phyloP scores from a whole-genome alignment of 2,797 vertebrate genomes.

The Nasua narica region DNA sequence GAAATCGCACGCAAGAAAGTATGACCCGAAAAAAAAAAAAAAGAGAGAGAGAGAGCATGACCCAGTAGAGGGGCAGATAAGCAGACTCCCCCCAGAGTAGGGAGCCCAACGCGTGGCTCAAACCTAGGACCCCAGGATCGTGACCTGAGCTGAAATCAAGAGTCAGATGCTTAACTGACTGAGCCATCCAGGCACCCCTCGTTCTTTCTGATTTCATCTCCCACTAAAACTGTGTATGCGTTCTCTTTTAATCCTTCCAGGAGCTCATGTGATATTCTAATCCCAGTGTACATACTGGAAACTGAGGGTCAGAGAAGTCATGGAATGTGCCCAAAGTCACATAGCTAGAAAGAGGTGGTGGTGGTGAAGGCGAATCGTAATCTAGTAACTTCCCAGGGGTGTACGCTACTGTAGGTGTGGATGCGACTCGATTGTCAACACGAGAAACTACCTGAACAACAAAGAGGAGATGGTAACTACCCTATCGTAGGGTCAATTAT shows the following conservation, averaged over 20 bases:
- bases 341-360: background rate
- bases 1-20: background rate
- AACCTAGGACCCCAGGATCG: background rate
- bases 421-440: background rate
- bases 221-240: background rate
- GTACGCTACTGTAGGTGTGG: rapidly evolving
- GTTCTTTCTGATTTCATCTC: background rate
- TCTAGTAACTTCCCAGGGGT: background rate
- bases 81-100: background rate
- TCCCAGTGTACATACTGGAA: background rate
- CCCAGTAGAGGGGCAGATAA: background rate
- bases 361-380: background rate
- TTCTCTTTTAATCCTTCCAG: background rate
- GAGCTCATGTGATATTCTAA: background rate
- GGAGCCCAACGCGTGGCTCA: background rate
- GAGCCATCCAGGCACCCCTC: background rate
- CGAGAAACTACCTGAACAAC: background rate
- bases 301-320: background rate
- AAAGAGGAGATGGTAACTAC: background rate
- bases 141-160: background rate
- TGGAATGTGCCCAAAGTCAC: background rate
- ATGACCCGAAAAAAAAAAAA: too few species aligned
- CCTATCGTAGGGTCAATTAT: background rate
- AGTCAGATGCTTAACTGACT: background rate
- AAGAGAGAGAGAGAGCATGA: background rate